phyloP scores from a whole-genome alignment of 1,140 invertebrate species.

The Asobara japonica region DNA sequence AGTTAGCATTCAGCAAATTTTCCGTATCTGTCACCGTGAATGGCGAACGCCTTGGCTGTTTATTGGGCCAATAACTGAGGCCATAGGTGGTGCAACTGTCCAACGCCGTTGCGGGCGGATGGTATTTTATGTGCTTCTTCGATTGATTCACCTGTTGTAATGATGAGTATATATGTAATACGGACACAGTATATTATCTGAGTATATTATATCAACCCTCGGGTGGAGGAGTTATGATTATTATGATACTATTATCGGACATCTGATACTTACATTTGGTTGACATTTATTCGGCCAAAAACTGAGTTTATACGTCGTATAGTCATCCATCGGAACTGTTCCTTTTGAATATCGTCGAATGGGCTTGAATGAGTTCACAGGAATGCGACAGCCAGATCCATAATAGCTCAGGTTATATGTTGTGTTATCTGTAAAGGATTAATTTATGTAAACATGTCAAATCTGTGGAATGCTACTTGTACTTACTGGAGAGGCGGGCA shows the following conservation, averaged over 20 bases:
- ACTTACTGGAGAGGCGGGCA: constrained; percentile 43
- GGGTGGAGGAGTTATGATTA: neutral
- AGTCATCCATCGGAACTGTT: constrained; percentile 68
- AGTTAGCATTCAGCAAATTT: constrained; percentile 51
- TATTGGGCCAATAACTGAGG: constrained; percentile 65
- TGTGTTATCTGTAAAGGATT: constrained; percentile 64
- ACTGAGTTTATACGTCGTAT: constrained; percentile 52
- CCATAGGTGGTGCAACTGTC: constrained; percentile 69
- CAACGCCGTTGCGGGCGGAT: constrained; percentile 59
- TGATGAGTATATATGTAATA: too few species aligned
- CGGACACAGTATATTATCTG: too few species aligned
- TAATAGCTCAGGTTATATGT: constrained; percentile 69
- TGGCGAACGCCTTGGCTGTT: constrained; percentile 39
- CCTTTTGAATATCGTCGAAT: constrained; percentile 63
- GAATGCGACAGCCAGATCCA: constrained; percentile 54
- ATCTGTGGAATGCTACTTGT: neutral
- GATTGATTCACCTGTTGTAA: too few species aligned
- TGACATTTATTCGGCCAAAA: neutral
- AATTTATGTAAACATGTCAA: neutral
- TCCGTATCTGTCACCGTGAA: constrained; percentile 34
- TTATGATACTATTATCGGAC: neutral
- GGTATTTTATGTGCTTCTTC: constrained; percentile 45
- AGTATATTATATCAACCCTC: too few species aligned
- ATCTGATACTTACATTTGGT: neutral
- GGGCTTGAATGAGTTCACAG: constrained; percentile 61